A percentile compares a stretch with the other conserved stretches of the same genome.
Conservation (phyloP, 2,888 invertebrate species). For the Cristatella mucedo region DNA sequence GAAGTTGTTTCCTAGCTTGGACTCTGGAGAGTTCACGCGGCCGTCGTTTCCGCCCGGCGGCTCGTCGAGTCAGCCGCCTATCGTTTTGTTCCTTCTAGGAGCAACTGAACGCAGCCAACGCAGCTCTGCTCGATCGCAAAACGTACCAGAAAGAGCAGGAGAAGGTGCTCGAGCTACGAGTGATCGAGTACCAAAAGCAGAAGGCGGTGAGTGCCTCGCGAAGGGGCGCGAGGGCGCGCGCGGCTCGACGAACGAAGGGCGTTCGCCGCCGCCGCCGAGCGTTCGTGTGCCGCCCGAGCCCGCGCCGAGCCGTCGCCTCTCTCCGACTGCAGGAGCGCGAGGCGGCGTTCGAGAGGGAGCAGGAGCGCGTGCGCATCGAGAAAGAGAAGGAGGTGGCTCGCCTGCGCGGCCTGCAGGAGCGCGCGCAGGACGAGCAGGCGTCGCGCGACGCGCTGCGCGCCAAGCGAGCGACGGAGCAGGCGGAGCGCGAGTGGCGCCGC, state of each 20-base stretch:
- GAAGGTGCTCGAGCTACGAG: slow-evolving; percentile 30
- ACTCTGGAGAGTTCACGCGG: too few species aligned
- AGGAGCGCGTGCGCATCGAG: slow-evolving; percentile 33
- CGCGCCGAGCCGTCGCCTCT: too few species aligned
- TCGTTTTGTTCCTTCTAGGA: slow-evolving; percentile 20
- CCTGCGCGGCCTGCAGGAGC: slow-evolving; percentile 33
- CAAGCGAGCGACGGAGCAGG: slow-evolving; percentile 36
- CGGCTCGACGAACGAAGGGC: too few species aligned
- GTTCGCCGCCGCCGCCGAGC: too few species aligned
- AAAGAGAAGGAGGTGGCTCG: slow-evolving; percentile 37
- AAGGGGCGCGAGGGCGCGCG: slow-evolving; percentile 12
- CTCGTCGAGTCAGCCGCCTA: too few species aligned
- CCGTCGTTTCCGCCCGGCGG: too few species aligned
- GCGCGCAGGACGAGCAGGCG: slow-evolving; percentile 35
- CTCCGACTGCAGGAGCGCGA: slow-evolving; percentile 35
- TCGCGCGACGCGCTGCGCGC: slow-evolving; percentile 36
- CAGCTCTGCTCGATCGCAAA: slow-evolving; percentile 29
- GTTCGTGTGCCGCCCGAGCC: too few species aligned
- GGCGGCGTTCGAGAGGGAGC: slow-evolving; percentile 31
- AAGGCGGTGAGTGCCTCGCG: slow-evolving; percentile 35
- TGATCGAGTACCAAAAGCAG: slow-evolving; percentile 34
- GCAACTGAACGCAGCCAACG: slow-evolving; percentile 34
- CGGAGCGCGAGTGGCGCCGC: slow-evolving; percentile 37
- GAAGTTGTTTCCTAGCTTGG: too few species aligned
- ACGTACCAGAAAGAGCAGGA: slow-evolving; percentile 29